Conservation (phyloP, 2,113 vertebrate species). For the Rhea pennata region DNA sequence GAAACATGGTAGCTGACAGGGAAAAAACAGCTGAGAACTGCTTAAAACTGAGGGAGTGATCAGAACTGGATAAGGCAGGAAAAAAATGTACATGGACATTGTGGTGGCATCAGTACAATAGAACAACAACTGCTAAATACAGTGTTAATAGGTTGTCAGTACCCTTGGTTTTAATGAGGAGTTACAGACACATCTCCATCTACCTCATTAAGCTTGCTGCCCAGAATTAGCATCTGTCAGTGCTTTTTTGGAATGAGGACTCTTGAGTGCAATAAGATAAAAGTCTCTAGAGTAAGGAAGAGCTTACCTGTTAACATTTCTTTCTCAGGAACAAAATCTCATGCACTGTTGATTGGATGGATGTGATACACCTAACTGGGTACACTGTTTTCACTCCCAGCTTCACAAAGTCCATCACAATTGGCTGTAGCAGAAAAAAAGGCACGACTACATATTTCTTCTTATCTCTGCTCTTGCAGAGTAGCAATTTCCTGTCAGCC, state of each 20-base stretch:
- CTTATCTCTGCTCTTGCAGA: not conserved
- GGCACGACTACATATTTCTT: not conserved
- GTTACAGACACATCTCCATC: not conserved
- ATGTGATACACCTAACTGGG: fast-evolving
- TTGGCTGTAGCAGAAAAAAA: not conserved
- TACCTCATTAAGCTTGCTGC: not conserved
- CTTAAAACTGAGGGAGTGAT: fast-evolving
- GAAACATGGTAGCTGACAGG: not conserved
- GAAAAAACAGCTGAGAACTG: not conserved
- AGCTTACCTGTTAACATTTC: not conserved
- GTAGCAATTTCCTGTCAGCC: not conserved
- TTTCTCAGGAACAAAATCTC: not conserved
- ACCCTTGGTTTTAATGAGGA: not conserved
- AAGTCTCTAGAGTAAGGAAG: not conserved
- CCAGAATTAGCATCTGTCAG: not conserved
- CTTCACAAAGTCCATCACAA: not conserved
- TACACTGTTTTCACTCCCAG: not conserved
- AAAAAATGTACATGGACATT: not conserved
- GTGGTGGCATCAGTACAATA: fast-evolving
- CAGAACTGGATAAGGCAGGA: not conserved
- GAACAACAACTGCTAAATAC: not conserved
- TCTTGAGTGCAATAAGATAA: not conserved
- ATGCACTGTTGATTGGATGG: fast-evolving
- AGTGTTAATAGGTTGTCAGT: not conserved
- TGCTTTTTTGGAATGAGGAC: not conserved